These are phyloP conservation scores for Lepidocyrtoides sp. DNA, from an alignment of 2,888 invertebrate genomes.

Conservation along the genomic window DNA sequence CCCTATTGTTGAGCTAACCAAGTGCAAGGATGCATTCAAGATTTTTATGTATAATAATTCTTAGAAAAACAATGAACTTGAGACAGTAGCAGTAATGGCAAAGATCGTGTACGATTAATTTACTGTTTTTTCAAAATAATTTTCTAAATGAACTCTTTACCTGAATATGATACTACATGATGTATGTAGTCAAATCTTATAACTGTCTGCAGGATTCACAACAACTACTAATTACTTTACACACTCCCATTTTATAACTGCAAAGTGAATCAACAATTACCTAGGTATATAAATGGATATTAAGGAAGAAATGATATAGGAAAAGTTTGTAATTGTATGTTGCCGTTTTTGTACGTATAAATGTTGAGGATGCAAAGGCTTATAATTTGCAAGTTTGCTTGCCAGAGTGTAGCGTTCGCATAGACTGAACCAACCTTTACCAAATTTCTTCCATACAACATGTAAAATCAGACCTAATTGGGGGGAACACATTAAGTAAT, in stretches of 20 bases:
- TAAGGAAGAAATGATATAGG: slow-evolving; percentile 27
- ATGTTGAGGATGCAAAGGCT: background rate
- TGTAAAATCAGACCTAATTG: too few relatives aligned
- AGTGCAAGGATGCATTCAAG: too few relatives aligned
- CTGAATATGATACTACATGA: background rate
- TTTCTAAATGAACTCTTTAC: slow-evolving; percentile 17
- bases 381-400: too few relatives aligned
- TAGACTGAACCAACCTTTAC: too few relatives aligned
- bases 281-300: background rate
- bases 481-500: background rate
- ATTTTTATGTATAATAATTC: background rate
- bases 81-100: background rate
- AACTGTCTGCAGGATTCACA: background rate
- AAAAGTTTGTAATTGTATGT: slow-evolving; percentile 40
- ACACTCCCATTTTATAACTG: background rate
- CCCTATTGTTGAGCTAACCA: too few relatives aligned
- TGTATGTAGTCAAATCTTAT: background rate
- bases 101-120: background rate
- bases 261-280: background rate
- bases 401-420: too few relatives aligned
- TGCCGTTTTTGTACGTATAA: background rate
- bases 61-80: slow-evolving; percentile 16
- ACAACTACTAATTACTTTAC: background rate
- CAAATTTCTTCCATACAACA: too few relatives aligned
- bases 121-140: background rate